Conservation (phyloP, 2,888 invertebrate genomes). For the Chorisops tibialis region DNA sequence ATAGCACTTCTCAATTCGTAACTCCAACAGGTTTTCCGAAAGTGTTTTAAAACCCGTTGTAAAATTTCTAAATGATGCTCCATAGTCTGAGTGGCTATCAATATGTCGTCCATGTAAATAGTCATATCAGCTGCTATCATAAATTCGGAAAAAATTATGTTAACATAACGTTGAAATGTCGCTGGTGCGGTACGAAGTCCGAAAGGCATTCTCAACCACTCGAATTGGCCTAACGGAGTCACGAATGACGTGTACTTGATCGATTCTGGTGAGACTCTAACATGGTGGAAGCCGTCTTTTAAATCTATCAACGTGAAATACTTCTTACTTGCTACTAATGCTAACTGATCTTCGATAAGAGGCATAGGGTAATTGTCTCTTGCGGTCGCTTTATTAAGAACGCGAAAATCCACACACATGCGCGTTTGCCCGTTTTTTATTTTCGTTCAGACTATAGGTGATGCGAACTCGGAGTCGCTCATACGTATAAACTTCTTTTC, state of each 20-base stretch:
- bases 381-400: background rate
- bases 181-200: constrained; percentile 1
- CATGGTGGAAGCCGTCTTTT: background rate
- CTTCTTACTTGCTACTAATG: background rate
- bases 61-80: background rate
- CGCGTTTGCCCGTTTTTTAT: background rate
- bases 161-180: constrained; percentile 32
- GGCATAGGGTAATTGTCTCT: background rate
- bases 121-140: background rate
- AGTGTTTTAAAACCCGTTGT: background rate
- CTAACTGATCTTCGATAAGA: background rate
- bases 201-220: background rate
- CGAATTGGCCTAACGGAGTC: background rate
- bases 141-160: background rate
- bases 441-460: background rate
- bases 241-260: background rate
- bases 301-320: background rate
- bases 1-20: too few relatives aligned
- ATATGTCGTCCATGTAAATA: background rate
- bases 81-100: background rate
- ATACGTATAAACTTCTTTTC: background rate
- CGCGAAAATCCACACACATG: background rate
- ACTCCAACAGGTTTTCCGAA: too few relatives aligned
- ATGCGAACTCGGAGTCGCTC: background rate
- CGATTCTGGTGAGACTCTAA: background rate